phyloP scores from a whole-genome alignment of 2,888 invertebrate genomes.

The Cheilosia grossa region DNA sequence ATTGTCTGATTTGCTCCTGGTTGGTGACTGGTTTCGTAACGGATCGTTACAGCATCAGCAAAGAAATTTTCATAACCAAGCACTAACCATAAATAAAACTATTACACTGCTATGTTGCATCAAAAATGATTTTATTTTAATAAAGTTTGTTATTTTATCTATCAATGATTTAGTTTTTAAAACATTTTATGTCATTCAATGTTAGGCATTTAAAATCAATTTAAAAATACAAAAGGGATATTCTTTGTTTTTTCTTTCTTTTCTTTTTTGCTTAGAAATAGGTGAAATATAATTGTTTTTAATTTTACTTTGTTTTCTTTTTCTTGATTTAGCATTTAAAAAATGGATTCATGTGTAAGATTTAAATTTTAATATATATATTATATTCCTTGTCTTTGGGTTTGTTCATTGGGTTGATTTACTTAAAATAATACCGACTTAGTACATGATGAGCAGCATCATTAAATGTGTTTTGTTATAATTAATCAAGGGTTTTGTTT shows the following conservation, averaged over 20 bases:
- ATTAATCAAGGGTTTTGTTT: constrained; percentile 20
- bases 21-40: too few relatives aligned
- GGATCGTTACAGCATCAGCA: too few relatives aligned
- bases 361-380: constrained; percentile 36
- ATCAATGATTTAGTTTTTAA: constrained; percentile 57
- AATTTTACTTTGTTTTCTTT: constrained; percentile 6
- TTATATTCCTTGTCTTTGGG: constrained; percentile 55
- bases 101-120: constrained; percentile 13
- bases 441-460: constrained; percentile 40
- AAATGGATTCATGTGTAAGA: constrained; percentile 34
- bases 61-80: background rate
- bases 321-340: constrained; percentile 32
- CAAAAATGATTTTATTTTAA: constrained; percentile 62
- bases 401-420: constrained; percentile 34
- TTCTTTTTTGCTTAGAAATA: constrained; percentile 42
- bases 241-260: too few relatives aligned
- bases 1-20: too few relatives aligned
- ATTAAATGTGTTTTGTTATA: background rate
- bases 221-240: constrained; percentile 64
- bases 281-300: constrained; percentile 41
- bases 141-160: constrained; percentile 55
- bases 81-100: background rate
- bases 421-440: constrained; percentile 56
- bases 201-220: constrained; percentile 52
- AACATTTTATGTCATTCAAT: constrained; percentile 45